Percentiles rank a stretch among this genome's conserved stretches.
Evolutionary conservation across 2,888 invertebrate genomes (phyloP).

Genomic region (Patella depressa): DNA sequence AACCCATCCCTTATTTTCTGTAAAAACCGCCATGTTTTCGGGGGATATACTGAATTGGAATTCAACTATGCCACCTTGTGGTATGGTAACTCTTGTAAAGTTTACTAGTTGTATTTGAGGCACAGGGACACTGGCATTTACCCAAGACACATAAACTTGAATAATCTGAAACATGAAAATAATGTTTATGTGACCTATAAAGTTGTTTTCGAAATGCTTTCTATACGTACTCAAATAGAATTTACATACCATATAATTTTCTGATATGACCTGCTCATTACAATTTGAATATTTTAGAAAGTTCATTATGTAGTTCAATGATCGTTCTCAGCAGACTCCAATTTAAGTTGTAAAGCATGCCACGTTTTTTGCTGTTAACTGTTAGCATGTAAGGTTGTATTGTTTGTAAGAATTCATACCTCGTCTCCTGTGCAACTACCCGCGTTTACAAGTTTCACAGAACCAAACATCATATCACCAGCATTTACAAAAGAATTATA

Average conservation of each 20-base stretch:
- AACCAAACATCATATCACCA: conserved; percentile 46
- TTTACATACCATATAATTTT: no score
- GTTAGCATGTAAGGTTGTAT: no score
- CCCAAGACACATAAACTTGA: conserved; percentile 62
- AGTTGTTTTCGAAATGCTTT: no score
- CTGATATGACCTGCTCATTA: no score
- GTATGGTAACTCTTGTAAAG: conserved; percentile 43
- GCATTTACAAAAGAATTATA: conserved; percentile 39
- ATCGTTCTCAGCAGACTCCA: no score
- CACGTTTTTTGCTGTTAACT: no score
- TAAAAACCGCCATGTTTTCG: conserved; percentile 54
- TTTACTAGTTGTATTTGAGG: conserved; percentile 55
- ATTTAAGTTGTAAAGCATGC: no score
- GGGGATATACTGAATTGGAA: conserved; percentile 41
- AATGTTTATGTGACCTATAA: no score
- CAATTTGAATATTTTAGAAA: no score
- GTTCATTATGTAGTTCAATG: no score
- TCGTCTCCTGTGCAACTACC: conserved; percentile 56
- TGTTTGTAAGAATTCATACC: conserved; percentile 38
- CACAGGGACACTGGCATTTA: conserved; percentile 44
- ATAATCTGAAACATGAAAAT: conserved; percentile 45
- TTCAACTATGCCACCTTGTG: conserved; percentile 25
- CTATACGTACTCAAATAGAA: no score
- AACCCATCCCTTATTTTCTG: conserved; percentile 41
- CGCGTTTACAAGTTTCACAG: conserved; percentile 49